phyloP scores from a whole-genome alignment of 2,888 invertebrate genomes.

The Stenichneumon culpator region DNA sequence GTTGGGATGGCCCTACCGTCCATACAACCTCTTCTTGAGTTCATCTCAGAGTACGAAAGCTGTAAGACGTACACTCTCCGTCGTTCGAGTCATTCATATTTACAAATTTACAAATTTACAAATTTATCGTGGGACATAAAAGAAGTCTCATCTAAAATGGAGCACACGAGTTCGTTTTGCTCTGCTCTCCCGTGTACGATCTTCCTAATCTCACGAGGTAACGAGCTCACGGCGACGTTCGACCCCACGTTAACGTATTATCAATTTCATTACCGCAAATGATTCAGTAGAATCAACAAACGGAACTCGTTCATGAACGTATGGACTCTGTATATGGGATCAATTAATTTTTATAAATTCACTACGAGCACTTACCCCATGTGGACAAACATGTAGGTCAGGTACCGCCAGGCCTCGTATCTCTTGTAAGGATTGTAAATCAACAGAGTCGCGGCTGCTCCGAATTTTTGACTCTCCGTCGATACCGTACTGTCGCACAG shows the following conservation, averaged over 20 bases:
- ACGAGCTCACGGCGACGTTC: slow-evolving; percentile 9
- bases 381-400: slow-evolving; percentile 98
- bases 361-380: slow-evolving; percentile 89
- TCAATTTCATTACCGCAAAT: slow-evolving; percentile 1
- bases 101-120: no score
- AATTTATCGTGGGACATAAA: no score
- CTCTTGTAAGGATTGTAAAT: slow-evolving; percentile 96
- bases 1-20: no score
- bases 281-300: slow-evolving; percentile 3
- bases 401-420: slow-evolving; percentile 96
- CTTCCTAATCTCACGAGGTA: slow-evolving; percentile 10
- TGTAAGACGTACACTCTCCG: no score
- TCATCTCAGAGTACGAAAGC: no score
- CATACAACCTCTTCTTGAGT: no score
- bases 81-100: no score
- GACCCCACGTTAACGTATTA: background rate
- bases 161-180: no score
- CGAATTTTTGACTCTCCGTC: slow-evolving; percentile 85
- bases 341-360: slow-evolving; percentile 39
- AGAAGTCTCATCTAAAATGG: no score
- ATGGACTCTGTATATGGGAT: slow-evolving; percentile 29
- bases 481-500: slow-evolving; percentile 78
- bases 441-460: slow-evolving; percentile 92
- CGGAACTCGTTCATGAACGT: slow-evolving; percentile 2
- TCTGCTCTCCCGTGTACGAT: background rate